Percentiles rank a stretch among this genome's conserved stretches.
Evolutionary conservation across 2,113 vertebrate genomes (phyloP).

Genomic region (Lepisosteus osseus): DNA sequence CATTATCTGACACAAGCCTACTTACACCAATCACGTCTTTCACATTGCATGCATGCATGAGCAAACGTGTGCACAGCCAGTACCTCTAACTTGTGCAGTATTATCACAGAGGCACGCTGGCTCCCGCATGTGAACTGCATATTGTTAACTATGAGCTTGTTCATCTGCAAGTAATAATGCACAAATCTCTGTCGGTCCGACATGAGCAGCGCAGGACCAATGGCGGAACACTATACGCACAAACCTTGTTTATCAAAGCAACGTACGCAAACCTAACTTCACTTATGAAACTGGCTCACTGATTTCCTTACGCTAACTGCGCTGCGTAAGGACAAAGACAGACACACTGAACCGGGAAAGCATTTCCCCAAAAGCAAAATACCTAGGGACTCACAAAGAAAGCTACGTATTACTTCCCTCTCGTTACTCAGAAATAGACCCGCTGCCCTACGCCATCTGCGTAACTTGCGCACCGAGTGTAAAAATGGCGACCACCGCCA

Average conservation of each 20-base stretch:
- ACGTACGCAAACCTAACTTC: constrained; percentile 7
- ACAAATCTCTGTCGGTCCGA: background rate
- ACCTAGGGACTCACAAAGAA: constrained; percentile 22
- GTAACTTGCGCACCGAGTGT: constrained; percentile 21
- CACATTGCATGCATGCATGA: too few species aligned
- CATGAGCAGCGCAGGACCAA: background rate
- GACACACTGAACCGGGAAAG: background rate
- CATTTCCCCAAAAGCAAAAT: background rate
- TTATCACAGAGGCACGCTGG: too few species aligned
- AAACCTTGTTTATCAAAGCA: constrained; percentile 1
- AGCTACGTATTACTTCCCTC: constrained; percentile 23
- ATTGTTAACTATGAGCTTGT: too few species aligned
- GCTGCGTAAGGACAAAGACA: constrained; percentile 8
- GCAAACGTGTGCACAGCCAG: too few species aligned
- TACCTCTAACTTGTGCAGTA: too few species aligned
- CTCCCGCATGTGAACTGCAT: too few species aligned
- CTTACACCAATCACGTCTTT: too few species aligned
- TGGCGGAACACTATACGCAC: constrained; percentile 3
- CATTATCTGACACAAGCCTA: too few species aligned
- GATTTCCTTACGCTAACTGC: background rate
- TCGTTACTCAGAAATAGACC: background rate
- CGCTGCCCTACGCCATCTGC: background rate
- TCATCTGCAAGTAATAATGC: background rate
- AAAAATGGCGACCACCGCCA: constrained; percentile 12
- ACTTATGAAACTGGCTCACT: background rate